Conservation (phyloP, 1,140 invertebrate genomes). For the Andrena cerasifolii region DNA sequence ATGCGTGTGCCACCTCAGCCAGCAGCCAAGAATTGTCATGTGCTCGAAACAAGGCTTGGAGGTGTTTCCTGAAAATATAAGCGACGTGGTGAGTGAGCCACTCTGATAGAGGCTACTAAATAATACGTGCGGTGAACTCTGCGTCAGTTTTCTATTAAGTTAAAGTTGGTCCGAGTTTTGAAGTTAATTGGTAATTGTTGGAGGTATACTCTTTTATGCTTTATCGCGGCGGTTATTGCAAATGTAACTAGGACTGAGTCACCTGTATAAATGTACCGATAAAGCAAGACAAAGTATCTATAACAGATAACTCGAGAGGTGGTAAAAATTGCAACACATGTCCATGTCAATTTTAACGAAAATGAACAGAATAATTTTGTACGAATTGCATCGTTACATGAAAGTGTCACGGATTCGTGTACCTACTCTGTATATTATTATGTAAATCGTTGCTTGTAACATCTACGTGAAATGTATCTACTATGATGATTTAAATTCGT, state of each 20-base stretch:
- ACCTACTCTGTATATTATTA: too few relatives aligned
- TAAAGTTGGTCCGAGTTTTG: neutral
- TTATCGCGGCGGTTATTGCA: conserved; percentile 28
- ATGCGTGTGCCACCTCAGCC: conserved; percentile 66
- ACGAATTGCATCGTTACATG: too few relatives aligned
- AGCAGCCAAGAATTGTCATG: conserved; percentile 57
- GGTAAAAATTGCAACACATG: neutral
- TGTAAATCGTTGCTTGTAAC: too few relatives aligned
- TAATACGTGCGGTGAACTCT: neutral
- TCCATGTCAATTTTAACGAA: neutral
- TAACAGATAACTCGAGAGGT: neutral
- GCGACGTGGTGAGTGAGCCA: conserved; percentile 57
- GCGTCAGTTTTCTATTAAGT: neutral
- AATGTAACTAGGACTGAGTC: conserved; percentile 20
- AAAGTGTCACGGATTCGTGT: too few relatives aligned
- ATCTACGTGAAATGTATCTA: too few relatives aligned
- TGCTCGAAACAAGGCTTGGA: conserved; percentile 64
- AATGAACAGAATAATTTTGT: neutral
- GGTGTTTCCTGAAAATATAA: conserved; percentile 69
- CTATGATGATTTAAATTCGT: too few relatives aligned
- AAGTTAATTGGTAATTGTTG: neutral
- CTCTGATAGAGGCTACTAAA: neutral
- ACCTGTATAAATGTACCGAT: conserved; percentile 2
- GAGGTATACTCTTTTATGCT: neutral
- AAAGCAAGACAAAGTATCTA: neutral